Conservation (phyloP, 2,888 invertebrate genomes). For the Oscheius sp. region DNA sequence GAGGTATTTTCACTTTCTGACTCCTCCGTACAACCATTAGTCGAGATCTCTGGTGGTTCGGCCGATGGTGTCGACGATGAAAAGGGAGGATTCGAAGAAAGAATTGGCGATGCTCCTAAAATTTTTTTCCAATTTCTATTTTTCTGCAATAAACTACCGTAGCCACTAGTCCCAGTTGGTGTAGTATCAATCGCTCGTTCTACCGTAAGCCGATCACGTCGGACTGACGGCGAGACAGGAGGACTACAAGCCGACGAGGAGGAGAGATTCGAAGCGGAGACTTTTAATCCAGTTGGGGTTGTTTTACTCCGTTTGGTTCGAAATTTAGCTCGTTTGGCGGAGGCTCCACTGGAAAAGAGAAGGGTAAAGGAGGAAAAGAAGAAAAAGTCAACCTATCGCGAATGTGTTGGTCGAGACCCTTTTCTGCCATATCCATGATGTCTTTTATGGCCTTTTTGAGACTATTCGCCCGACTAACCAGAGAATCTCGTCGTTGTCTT, state of each 20-base stretch:
- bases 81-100: background rate
- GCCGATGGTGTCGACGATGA: background rate
- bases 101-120: background rate
- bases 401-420: conserved; percentile 70
- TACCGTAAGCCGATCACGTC: conserved; percentile 8
- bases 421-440: conserved; percentile 83
- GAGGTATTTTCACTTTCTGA: conserved; percentile 1
- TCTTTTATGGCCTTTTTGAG: conserved; percentile 83
- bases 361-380: background rate
- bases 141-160: too few species aligned
- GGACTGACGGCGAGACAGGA: conserved; percentile 39
- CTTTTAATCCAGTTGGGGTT: conserved; percentile 50
- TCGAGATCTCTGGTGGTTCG: background rate
- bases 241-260: conserved; percentile 52
- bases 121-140: too few species aligned
- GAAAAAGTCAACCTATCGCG: conserved; percentile 14
- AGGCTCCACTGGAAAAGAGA: conserved; percentile 30
- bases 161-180: conserved; percentile 9
- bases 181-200: background rate
- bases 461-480: conserved; percentile 81
- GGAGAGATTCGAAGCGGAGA: conserved; percentile 53
- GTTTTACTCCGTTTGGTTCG: conserved; percentile 59
- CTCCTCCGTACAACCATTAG: conserved; percentile 5
- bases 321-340: conserved; percentile 50
- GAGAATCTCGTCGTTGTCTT: conserved; percentile 73